A percentile compares a stretch with the other conserved stretches of the same genome.
phyloP scores from a whole-genome alignment of 2,797 vertebrate genomes.

The Miichthys miiuy region DNA sequence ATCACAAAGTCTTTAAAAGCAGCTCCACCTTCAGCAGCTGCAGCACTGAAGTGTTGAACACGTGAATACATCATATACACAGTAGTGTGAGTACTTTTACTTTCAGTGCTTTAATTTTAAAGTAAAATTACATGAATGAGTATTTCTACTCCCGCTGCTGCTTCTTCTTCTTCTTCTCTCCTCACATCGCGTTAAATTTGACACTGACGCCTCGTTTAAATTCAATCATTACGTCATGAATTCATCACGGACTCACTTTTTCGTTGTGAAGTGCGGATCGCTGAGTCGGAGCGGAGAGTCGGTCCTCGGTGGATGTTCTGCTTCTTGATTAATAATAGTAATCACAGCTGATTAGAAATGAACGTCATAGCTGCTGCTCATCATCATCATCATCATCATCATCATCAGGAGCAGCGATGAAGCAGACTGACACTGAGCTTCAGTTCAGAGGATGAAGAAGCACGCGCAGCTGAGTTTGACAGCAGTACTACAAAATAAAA shows the following conservation, averaged over 20 bases:
- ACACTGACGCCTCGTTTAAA: too few species aligned
- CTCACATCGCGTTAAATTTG: too few species aligned
- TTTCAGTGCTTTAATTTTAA: neutral
- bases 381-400: too few species aligned
- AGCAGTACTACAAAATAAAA: constrained; percentile 62
- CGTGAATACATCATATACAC: neutral
- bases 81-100: neutral
- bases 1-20: too few species aligned
- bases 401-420: neutral
- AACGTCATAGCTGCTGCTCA: neutral
- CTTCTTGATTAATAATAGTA: neutral
- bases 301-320: neutral
- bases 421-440: neutral
- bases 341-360: neutral
- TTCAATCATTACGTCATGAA: too few species aligned
- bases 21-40: neutral
- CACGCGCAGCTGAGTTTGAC: constrained; percentile 67
- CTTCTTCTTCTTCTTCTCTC: too few species aligned
- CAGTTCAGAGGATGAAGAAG: neutral
- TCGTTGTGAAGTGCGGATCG: neutral
- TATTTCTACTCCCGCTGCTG: neutral
- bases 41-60: neutral
- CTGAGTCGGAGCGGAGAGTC: neutral
- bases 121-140: neutral
- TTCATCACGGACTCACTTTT: constrained; percentile 26